Percentiles rank a stretch among this genome's conserved stretches.
These are phyloP conservation scores for Maniola hyperantus DNA, from an alignment of 2,888 invertebrate species.

Conservation along the genomic window DNA sequence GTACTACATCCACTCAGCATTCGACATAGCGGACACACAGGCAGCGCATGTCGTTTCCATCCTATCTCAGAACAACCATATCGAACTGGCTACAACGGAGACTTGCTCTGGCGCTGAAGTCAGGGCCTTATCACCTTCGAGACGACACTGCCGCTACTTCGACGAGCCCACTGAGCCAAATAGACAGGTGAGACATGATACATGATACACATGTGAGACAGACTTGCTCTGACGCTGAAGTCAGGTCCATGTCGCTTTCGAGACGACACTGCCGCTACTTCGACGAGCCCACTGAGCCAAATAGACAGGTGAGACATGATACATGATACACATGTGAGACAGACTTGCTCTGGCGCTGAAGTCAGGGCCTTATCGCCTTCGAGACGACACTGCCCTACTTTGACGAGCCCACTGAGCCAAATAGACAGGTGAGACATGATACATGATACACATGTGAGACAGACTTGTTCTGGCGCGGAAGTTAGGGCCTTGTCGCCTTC, in stretches of 20 bases:
- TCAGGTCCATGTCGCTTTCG: constrained; percentile 65
- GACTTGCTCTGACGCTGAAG: constrained; percentile 71
- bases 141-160: constrained; percentile 80
- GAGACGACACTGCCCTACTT: constrained; percentile 80
- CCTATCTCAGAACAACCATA: constrained; percentile 61
- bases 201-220: constrained; percentile 44
- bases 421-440: constrained; percentile 27
- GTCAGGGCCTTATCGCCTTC: constrained; percentile 68
- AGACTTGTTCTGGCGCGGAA: constrained; percentile 73
- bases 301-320: constrained; percentile 26
- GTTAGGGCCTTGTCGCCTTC: constrained; percentile 68
- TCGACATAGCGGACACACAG: constrained; percentile 79
- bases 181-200: constrained; percentile 27
- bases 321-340: neutral
- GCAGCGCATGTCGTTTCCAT: constrained; percentile 55
- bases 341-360: constrained; percentile 73
- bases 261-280: constrained; percentile 81
- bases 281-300: constrained; percentile 57
- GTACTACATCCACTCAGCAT: constrained; percentile 84
- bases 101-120: constrained; percentile 74
- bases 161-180: constrained; percentile 57
- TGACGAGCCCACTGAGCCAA: constrained; percentile 57
- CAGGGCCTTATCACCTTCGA: constrained; percentile 63
- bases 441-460: neutral
- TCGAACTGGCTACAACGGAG: constrained; percentile 69